Base-by-base conservation (phyloP, 2,797 vertebrate species). In the Podarcis lilfordi region DNA sequence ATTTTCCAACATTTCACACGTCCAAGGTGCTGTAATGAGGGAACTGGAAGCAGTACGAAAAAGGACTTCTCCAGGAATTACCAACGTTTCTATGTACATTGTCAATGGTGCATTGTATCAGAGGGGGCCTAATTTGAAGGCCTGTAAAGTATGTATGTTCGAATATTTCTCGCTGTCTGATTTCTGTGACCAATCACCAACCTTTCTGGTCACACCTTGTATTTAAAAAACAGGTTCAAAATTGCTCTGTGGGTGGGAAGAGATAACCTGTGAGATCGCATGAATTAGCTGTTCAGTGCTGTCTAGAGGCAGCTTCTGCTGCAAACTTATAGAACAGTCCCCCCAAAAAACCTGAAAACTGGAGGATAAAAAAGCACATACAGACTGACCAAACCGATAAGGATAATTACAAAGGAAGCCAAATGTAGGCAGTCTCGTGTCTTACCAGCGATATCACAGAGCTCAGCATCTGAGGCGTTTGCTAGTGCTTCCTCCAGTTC, bases 361-460 rank as follows among this genome's bases (percentile, higher is more conserved):
- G 7, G 32, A 19, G 19, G 71, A 35, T 17, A 5, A 35, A 74
- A 37, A 15, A 35, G 11, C 32, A 35, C 13, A 13, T 35, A 35
- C 19, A n/a, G 21, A 59, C 27, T n/a, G 50, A 37, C 10, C 32
- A 71, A 71, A 64, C 61, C 2, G 21, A 15, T 55, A 80, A 64
- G 6, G 0, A 27, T 0, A 79, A 40, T 2, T 23, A n/a, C 5
- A 23, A 77, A 79, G 19, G 1, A 77, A 35, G 0, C 5, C 10
- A 45, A 27, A 68, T 6, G 35, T 37, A 40, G 29, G 27, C 64
- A 40, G 23, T 35, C 1, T 4, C 55, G 71, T 29, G 13, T 0
- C 94, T 96, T 97, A 99, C 99, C 99, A 97, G 99, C 99, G 3
- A 99, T 99, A 91, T 99, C 99, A 88, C 99, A 99, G 89, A 99